Conservation (phyloP, 2,797 vertebrate genomes). For the Sebastiscus albofasciatus region DNA sequence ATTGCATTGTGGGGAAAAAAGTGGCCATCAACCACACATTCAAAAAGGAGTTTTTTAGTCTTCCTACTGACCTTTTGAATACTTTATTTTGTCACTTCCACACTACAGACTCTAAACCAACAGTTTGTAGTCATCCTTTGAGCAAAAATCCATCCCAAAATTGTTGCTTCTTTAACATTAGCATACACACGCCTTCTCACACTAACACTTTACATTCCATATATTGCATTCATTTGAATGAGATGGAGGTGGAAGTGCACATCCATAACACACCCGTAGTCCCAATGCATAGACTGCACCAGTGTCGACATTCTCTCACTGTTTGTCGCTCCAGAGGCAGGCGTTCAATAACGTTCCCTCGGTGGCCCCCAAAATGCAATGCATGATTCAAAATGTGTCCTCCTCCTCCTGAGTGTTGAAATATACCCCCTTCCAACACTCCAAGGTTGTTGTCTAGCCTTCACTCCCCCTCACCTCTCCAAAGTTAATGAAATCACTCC, state of each 20-base stretch:
- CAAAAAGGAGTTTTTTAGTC: neutral
- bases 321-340: too few species aligned
- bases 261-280: neutral
- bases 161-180: neutral
- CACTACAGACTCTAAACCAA: neutral
- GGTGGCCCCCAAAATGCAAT: neutral
- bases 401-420: conserved; percentile 25
- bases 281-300: neutral
- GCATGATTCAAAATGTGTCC: conserved; percentile 18
- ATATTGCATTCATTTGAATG: neutral
- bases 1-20: neutral
- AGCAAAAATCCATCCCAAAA: too few species aligned
- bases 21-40: neutral
- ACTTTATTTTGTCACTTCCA: neutral
- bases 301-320: neutral
- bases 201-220: neutral
- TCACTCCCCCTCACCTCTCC: conserved; percentile 5
- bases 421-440: neutral
- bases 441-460: conserved; percentile 44
- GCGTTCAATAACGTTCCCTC: too few species aligned
- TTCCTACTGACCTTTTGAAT: neutral
- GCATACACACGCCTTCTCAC: neutral
- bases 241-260: neutral
- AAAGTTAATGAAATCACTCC: conserved; percentile 53
- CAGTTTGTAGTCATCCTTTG: neutral